Percentiles rank a stretch among this genome's conserved stretches.
phyloP scores from a whole-genome alignment of 1,140 invertebrate species.

The Cardiocondyla obscurior region DNA sequence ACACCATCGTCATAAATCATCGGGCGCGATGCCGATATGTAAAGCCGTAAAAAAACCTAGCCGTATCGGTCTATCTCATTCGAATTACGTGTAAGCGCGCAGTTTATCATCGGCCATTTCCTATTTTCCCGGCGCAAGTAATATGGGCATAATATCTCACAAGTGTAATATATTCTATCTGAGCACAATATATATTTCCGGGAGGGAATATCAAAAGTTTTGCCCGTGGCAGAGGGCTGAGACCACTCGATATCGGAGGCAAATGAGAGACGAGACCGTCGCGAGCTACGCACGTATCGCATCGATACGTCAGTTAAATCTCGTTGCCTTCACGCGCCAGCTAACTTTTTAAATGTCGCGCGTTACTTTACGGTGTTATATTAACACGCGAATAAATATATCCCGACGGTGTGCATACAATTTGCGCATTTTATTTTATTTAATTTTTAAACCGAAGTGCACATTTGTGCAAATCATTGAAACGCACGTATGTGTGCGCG shows the following conservation, averaged over 20 bases:
- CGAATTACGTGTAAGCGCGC: constrained; percentile 60
- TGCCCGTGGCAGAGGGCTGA: constrained; percentile 5
- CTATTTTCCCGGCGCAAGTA: constrained; percentile 50
- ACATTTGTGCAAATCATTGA: constrained; percentile 36
- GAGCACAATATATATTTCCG: constrained; percentile 56
- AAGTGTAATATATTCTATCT: constrained; percentile 62
- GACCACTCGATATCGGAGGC: not conserved
- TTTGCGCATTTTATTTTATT: constrained; percentile 34
- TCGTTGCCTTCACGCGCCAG: not conserved
- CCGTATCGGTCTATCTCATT: constrained; percentile 39
- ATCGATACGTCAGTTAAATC: constrained; percentile 53
- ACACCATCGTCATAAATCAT: constrained; percentile 25
- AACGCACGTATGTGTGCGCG: constrained; percentile 4
- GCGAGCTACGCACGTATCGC: not conserved
- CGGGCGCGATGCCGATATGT: constrained; percentile 34
- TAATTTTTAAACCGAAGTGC: constrained; percentile 29
- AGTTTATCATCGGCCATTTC: constrained; percentile 60
- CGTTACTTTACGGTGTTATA: not conserved
- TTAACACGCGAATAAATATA: not conserved
- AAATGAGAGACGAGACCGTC: constrained; percentile 42
- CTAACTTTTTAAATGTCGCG: not conserved
- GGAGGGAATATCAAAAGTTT: constrained; percentile 64
- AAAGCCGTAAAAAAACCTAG: constrained; percentile 27
- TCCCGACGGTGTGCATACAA: not conserved
- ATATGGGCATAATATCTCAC: constrained; percentile 59